Conservation (phyloP, 2,797 vertebrate species). For the Mormyrops boulengeri region DNA sequence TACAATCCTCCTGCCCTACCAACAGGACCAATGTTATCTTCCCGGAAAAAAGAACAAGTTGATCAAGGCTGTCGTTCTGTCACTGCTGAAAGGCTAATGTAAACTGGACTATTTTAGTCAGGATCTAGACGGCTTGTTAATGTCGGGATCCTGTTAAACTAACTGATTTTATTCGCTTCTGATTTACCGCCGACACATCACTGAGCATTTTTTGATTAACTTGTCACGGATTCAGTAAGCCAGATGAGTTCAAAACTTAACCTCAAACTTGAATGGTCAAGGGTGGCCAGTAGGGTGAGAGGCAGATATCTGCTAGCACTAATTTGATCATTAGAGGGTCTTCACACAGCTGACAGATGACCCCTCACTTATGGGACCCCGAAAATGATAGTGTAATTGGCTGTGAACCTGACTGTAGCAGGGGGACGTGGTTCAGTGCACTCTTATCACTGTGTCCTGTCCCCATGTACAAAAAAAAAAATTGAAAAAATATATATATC, state of each 20-base stretch:
- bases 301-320: neutral
- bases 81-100: no score
- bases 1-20: neutral
- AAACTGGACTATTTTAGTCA: neutral
- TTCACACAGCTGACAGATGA: neutral
- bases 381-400: neutral
- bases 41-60: neutral
- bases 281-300: neutral
- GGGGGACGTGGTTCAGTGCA: neutral
- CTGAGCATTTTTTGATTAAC: conserved; percentile 12
- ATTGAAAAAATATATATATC: neutral
- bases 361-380: neutral
- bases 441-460: neutral
- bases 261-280: neutral
- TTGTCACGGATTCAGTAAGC: neutral
- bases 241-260: neutral
- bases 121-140: neutral
- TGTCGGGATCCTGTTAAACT: neutral
- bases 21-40: neutral
- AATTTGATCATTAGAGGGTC: neutral
- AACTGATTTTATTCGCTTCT: neutral
- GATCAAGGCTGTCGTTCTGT: neutral
- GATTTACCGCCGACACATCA: neutral
- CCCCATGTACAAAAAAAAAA: neutral
- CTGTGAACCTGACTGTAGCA: neutral